Base-by-base conservation (phyloP, 1,140 invertebrate species). In the Lutraria rhynchaena region DNA sequence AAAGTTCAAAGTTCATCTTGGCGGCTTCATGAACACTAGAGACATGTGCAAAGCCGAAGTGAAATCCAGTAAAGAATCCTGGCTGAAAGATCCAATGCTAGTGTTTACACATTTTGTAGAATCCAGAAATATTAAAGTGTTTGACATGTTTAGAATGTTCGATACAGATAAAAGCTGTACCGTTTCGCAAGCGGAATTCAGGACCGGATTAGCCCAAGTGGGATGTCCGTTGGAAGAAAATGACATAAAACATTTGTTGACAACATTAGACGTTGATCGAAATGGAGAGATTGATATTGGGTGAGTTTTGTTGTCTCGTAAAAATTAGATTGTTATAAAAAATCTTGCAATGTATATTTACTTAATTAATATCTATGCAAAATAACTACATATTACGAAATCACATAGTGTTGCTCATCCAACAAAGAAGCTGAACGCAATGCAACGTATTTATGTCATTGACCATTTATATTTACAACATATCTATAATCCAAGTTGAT, bases 141-240 rank as follows among this genome's bases (percentile, higher is more conserved):
- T 81, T 41, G 70, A 81, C 31, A 71, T 81, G 49, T 81, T 81
- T 57, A 81, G 53, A 49, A 17, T n/a, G 27, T 55, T 81, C 15
- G 78, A 81, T 49, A 55, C 57, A 61, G 78, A 81, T 55, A 71
- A 65, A 27, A 81, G 69, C 29, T 81, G 78, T 22, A 53, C 78
- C 4, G 9, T 81, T 3, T 51, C 78, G 1, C 49, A 49, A 51
- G 49, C 53, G 15, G 78, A 81, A 22, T 73, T 81, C 17, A 51
- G 49, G 17, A 15, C 24, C 3, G 67, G 78, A 24, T 35, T 81
- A 24, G 17, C 3, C 3, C 33, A 44, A 44, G 13, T 74, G 27
- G 78, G 60, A 24, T 73, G 69, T 44, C 78, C 78, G 3, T 46
- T 81, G 29, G 24, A 24, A 4, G 46, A 35, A 1, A 49, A 65